A percentile compares a stretch with the other conserved stretches of the same genome.
phyloP scores from a whole-genome alignment of 2,113 vertebrate species.

The Echinops telfairi region DNA sequence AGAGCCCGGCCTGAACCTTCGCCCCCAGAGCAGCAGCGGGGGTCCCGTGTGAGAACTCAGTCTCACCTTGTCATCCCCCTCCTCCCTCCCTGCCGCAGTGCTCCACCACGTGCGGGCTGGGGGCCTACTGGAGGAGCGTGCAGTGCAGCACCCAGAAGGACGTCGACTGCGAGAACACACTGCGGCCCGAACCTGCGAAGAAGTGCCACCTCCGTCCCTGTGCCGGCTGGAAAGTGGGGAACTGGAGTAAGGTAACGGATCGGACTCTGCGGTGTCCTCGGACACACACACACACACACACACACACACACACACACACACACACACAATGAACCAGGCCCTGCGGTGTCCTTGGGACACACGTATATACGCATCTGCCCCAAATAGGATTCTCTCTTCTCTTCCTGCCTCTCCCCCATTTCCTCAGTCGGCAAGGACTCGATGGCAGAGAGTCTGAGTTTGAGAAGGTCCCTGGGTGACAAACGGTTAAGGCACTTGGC shows the following conservation, averaged over 20 bases:
- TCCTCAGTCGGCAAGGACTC: not conserved
- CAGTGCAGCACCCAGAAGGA: constrained; percentile 90
- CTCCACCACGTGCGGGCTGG: constrained; percentile 95
- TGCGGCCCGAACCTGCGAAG: constrained; percentile 92
- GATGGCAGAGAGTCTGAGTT: no score
- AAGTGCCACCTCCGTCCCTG: constrained; percentile 95
- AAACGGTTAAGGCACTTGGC: not conserved
- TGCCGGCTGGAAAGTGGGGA: constrained; percentile 92
- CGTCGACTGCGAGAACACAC: constrained; percentile 88
- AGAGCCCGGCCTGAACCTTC: not conserved
- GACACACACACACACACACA: no score
- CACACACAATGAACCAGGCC: no score
- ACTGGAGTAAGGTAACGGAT: constrained; percentile 93
- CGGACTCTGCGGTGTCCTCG: no score
- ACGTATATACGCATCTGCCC: not conserved
- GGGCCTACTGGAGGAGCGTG: constrained; percentile 93
- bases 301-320: no score
- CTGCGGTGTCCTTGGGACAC: no score
- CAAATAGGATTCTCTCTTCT: not conserved
- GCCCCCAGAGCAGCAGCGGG: fast-evolving
- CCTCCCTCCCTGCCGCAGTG: constrained; percentile 87
- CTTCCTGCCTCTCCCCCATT: not conserved
- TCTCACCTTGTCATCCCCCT: constrained; percentile 31
- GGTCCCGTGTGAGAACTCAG: fast-evolving
- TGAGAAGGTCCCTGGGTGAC: not conserved